These are phyloP conservation scores for Monodelphis domestica DNA, from an alignment of 2,797 vertebrate species.

Conservation along the genomic window DNA sequence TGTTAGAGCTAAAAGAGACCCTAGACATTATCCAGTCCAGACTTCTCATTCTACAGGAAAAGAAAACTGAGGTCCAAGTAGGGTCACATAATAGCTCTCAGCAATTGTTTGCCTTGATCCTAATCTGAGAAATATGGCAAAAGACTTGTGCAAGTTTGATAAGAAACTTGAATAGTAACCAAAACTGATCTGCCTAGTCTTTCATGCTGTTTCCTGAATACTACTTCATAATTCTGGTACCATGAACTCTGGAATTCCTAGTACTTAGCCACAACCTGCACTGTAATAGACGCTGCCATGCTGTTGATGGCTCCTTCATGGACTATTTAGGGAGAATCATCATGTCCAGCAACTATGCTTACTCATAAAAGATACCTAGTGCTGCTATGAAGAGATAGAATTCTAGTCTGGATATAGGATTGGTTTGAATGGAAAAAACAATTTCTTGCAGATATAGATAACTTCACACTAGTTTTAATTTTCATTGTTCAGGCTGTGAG, in stretches of 20 bases:
- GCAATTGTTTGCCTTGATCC: neutral
- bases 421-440: neutral
- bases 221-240: neutral
- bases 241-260: neutral
- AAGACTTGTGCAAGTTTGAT: neutral
- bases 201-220: neutral
- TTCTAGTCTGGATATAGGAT: neutral
- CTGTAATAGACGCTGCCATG: neutral
- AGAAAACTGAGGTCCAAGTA: neutral
- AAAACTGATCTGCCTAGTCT: neutral
- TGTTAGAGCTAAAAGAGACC: neutral
- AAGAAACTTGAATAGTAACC: neutral
- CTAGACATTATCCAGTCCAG: neutral
- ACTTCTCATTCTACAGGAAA: neutral
- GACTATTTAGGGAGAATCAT: neutral
- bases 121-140: neutral
- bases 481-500: neutral
- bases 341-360: neutral
- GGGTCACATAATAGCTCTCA: neutral
- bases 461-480: neutral
- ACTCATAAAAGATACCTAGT: neutral
- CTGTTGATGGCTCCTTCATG: neutral
- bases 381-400: neutral
- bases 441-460: neutral
- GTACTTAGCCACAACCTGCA: neutral